Evolutionary conservation across 2,113 vertebrate species (phyloP).

Genomic region (Eidolon helvum): DNA sequence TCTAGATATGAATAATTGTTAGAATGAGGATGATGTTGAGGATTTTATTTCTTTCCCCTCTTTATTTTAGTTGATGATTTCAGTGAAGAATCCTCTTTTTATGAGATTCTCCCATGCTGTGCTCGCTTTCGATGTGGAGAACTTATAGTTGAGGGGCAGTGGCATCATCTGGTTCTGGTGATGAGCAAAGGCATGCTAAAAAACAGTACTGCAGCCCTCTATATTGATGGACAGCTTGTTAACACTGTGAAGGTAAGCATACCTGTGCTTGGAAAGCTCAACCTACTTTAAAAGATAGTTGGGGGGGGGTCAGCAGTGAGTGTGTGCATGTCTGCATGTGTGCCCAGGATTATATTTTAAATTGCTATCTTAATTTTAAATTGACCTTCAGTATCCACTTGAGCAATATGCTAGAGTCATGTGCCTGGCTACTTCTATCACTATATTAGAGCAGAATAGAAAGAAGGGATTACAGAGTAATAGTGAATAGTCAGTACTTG

Average conservation of each 20-base stretch:
- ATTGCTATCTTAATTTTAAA: not conserved
- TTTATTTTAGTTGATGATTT: constrained; percentile 92
- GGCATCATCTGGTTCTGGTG: constrained; percentile 97
- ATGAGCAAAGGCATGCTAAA: constrained; percentile 99
- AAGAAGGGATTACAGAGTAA: not conserved
- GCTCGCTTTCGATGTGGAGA: constrained; percentile 97
- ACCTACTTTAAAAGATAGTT: not conserved
- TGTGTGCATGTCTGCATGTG: not conserved
- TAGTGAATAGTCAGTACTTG: not conserved
- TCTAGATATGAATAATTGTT: not conserved
- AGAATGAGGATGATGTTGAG: not conserved
- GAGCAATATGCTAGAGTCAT: not conserved
- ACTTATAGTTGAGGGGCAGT: constrained; percentile 95
- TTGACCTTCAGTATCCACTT: not conserved
- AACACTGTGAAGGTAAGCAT: constrained; percentile 94
- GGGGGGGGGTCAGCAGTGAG: too few relatives aligned
- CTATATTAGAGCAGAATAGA: not conserved
- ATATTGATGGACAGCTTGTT: constrained; percentile 95
- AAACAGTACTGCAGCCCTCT: constrained; percentile 96
- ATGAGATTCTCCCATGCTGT: constrained; percentile 97
- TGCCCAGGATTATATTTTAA: not conserved
- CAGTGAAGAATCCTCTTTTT: constrained; percentile 96
- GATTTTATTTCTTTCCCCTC: constrained; percentile 7
- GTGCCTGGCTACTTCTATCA: not conserved
- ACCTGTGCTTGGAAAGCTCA: fast-evolving